Conservation (phyloP, 1,140 invertebrate genomes). For the Euura lappo region DNA sequence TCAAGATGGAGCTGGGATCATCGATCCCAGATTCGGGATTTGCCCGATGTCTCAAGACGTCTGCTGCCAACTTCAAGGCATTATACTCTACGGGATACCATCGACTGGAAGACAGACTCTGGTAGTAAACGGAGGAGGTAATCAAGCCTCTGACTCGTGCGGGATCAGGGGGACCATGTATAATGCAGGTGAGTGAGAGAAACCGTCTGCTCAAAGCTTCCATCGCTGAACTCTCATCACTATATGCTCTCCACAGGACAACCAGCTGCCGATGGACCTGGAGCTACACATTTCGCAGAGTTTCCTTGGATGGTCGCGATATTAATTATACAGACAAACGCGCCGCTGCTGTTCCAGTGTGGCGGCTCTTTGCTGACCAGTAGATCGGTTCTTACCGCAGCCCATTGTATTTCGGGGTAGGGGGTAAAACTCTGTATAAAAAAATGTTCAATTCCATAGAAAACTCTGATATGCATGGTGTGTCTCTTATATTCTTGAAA, state of each 20-base stretch:
- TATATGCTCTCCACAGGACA: conserved; percentile 20
- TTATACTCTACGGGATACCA: neutral
- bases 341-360: conserved; percentile 49
- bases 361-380: conserved; percentile 62
- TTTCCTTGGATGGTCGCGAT: conserved; percentile 67
- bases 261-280: conserved; percentile 30
- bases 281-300: conserved; percentile 61
- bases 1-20: conserved; percentile 34
- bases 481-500: neutral
- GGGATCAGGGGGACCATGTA: conserved; percentile 4
- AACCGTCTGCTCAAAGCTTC: neutral
- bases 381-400: conserved; percentile 61
- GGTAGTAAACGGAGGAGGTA: neutral
- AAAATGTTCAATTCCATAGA: neutral
- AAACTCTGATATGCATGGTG: neutral
- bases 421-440: neutral
- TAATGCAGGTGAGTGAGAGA: neutral
- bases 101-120: neutral
- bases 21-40: conserved; percentile 47
- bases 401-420: conserved; percentile 59
- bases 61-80: conserved; percentile 39
- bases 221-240: no score
- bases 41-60: conserved; percentile 42
- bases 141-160: conserved; percentile 24
- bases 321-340: conserved; percentile 34